Evolutionary conservation across 2,888 invertebrate genomes (phyloP).

Genomic region (Campoletis raptor): DNA sequence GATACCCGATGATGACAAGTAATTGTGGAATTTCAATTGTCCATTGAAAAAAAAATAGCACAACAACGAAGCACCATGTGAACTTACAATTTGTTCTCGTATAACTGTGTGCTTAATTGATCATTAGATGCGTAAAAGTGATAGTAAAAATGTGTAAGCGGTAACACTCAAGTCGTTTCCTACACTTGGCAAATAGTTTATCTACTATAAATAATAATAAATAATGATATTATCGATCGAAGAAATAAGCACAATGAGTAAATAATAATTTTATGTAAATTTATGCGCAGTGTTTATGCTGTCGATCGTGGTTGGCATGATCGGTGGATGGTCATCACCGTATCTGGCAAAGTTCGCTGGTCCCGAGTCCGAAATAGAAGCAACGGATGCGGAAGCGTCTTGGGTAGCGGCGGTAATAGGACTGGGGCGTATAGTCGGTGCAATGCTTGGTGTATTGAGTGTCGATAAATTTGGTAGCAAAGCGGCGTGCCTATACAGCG

Average conservation of each 20-base stretch:
- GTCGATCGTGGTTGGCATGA: constrained; percentile 73
- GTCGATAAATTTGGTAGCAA: constrained; percentile 68
- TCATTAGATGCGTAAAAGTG: neutral
- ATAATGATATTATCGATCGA: neutral
- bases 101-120: neutral
- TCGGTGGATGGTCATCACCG: constrained; percentile 79
- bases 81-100: neutral
- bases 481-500: constrained; percentile 60
- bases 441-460: constrained; percentile 64
- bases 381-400: constrained; percentile 67
- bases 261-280: neutral
- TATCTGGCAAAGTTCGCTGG: constrained; percentile 74
- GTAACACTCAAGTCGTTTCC: neutral
- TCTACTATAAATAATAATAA: neutral
- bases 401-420: constrained; percentile 70
- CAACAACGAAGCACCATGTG: neutral
- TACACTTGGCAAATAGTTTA: neutral
- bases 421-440: constrained; percentile 67
- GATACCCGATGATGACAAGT: neutral
- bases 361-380: constrained; percentile 66
- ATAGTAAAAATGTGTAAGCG: neutral
- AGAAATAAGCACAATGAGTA: neutral
- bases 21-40: neutral
- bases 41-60: neutral
- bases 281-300: constrained; percentile 73